A percentile compares a stretch with the other conserved stretches of the same genome.
These are phyloP conservation scores for Plumapathes pennacea DNA, from an alignment of 92 coral and sea anemone genomes.

Conservation along the genomic window DNA sequence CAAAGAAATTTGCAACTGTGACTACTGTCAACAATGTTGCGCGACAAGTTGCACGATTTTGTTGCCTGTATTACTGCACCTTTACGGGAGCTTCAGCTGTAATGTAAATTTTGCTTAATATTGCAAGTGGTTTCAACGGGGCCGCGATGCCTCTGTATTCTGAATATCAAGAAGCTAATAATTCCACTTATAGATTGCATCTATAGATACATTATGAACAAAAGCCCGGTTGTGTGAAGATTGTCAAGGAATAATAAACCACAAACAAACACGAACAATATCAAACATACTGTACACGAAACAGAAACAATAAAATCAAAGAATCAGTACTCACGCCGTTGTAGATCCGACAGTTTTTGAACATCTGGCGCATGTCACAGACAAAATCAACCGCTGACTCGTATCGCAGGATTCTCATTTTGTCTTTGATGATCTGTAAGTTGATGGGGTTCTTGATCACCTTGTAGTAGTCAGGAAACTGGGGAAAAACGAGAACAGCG, in stretches of 20 bases:
- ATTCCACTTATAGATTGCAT: too few relatives aligned
- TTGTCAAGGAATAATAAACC: background rate
- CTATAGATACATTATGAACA: too few relatives aligned
- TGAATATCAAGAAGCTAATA: too few relatives aligned
- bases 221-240: too few relatives aligned
- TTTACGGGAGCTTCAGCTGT: too few relatives aligned
- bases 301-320: background rate
- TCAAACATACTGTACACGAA: background rate
- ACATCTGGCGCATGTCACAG: constrained; percentile 69
- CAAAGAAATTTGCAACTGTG: too few relatives aligned
- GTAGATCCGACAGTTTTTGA: constrained; percentile 71
- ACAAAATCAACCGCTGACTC: constrained; percentile 84
- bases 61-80: too few relatives aligned
- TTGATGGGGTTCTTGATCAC: constrained; percentile 73
- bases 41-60: too few relatives aligned
- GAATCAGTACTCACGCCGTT: constrained; percentile 59
- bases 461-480: constrained; percentile 84
- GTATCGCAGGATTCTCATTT: constrained; percentile 63
- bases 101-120: too few relatives aligned
- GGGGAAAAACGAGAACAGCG: background rate
- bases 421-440: constrained; percentile 67
- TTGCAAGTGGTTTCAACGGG: too few relatives aligned
- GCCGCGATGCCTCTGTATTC: too few relatives aligned
- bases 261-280: background rate
- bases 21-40: too few relatives aligned